Evolutionary conservation across 2,888 invertebrate species (phyloP).

Genomic region (Melanophora roralis): DNA sequence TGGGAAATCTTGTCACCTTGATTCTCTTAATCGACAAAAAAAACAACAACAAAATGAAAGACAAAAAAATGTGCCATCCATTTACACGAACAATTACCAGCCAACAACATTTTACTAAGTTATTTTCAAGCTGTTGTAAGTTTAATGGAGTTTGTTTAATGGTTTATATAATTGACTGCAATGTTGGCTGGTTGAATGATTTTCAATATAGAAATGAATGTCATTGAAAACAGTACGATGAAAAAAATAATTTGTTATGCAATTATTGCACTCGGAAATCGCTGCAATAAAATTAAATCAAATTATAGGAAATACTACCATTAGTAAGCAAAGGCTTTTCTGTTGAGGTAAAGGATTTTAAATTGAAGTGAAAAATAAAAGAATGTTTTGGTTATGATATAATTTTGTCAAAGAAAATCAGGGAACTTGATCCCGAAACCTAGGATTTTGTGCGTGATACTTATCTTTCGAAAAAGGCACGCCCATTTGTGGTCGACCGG

Average conservation of each 20-base stretch:
- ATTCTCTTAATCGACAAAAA: conserved; percentile 21
- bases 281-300: conserved; percentile 34
- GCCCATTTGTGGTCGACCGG: too few species aligned
- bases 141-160: neutral
- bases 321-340: conserved; percentile 12
- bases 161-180: conserved; percentile 11
- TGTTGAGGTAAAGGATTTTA: too few species aligned
- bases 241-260: conserved; percentile 14
- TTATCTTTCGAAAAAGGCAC: too few species aligned
- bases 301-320: conserved; percentile 10
- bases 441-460: too few species aligned
- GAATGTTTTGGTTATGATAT: too few species aligned
- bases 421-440: too few species aligned
- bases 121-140: conserved; percentile 12
- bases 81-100: conserved; percentile 52
- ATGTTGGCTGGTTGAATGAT: conserved; percentile 32
- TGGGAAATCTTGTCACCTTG: conserved; percentile 46
- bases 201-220: conserved; percentile 29
- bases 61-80: conserved; percentile 21
- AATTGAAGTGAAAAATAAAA: too few species aligned
- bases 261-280: neutral
- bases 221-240: conserved; percentile 12
- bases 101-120: conserved; percentile 6
- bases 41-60: neutral
- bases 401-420: too few species aligned